These are phyloP conservation scores for Polypedilum pembai DNA, from an alignment of 1,140 invertebrate species.

Conservation along the genomic window DNA sequence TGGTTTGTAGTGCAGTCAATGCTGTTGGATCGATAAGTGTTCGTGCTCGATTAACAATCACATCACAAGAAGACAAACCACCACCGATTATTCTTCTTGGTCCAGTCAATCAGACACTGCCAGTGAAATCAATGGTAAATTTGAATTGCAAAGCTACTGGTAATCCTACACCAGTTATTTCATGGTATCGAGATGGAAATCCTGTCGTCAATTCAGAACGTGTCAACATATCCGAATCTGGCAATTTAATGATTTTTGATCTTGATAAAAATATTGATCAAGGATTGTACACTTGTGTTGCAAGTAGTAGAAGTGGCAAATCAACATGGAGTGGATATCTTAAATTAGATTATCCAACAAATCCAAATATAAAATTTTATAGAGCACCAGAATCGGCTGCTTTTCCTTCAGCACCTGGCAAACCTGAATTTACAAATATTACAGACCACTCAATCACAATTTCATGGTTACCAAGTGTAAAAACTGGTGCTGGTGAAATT, in stretches of 20 bases:
- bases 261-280: slow-evolving; percentile 61
- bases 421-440: slow-evolving; percentile 64
- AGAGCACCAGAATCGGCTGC: slow-evolving; percentile 64
- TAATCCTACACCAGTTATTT: slow-evolving; percentile 64
- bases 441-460: slow-evolving; percentile 70
- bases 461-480: slow-evolving; percentile 69
- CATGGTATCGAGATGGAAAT: slow-evolving; percentile 75
- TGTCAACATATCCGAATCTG: slow-evolving; percentile 60
- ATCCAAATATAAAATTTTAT: slow-evolving; percentile 76
- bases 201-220: slow-evolving; percentile 55
- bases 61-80: slow-evolving; percentile 66
- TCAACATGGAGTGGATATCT: slow-evolving; percentile 77
- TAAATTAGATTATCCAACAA: slow-evolving; percentile 67
- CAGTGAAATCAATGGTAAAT: slow-evolving; percentile 63
- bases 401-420: slow-evolving; percentile 68
- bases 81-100: slow-evolving; percentile 83
- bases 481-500: slow-evolving; percentile 70
- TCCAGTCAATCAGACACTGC: slow-evolving; percentile 84
- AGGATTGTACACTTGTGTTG: slow-evolving; percentile 75
- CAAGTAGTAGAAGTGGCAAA: slow-evolving; percentile 72
- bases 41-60: slow-evolving; percentile 66
- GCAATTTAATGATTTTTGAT: slow-evolving; percentile 67
- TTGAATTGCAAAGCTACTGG: slow-evolving; percentile 70
- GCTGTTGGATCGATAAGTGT: slow-evolving; percentile 68
- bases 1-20: slow-evolving; percentile 75